A percentile compares a stretch with the other conserved stretches of the same genome.
These are phyloP conservation scores for Microcaecilia unicolor DNA, from an alignment of 2,797 vertebrate genomes.

Conservation along the genomic window DNA sequence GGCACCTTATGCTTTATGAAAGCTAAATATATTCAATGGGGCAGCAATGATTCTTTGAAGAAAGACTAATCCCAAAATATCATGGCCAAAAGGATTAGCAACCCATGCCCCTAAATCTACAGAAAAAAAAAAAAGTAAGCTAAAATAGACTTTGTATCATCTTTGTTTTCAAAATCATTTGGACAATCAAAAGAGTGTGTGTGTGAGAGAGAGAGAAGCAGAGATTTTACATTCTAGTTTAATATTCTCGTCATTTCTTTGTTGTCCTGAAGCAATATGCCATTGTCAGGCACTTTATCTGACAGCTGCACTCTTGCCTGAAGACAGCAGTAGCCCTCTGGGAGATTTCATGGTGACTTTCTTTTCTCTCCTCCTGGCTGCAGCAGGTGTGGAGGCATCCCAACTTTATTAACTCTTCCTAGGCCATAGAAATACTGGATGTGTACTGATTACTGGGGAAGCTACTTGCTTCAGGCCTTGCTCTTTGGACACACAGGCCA, in stretches of 20 bases:
- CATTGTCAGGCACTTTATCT: constrained; percentile 65
- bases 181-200: too few species aligned
- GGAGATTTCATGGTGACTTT: constrained; percentile 51
- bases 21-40: too few species aligned
- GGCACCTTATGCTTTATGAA: too few species aligned
- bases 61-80: too few species aligned
- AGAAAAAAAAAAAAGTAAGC: too few species aligned
- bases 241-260: constrained; percentile 56
- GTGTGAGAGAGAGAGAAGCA: not conserved
- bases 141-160: too few species aligned
- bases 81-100: too few species aligned
- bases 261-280: constrained; percentile 55
- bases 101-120: too few species aligned
- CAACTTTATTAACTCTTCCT: constrained; percentile 64
- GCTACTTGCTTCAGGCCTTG: constrained; percentile 30
- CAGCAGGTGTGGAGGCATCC: constrained; percentile 63
- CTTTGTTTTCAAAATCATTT: too few species aligned
- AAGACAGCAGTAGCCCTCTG: constrained; percentile 53
- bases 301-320: constrained; percentile 54
- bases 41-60: too few species aligned
- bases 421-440: constrained; percentile 55
- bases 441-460: constrained; percentile 47
- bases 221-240: constrained; percentile 38
- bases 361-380: constrained; percentile 27
- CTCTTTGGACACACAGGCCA: constrained; percentile 28